Base-by-base conservation (phyloP, 2,113 vertebrate species). In the Engraulis encrasicolus region DNA sequence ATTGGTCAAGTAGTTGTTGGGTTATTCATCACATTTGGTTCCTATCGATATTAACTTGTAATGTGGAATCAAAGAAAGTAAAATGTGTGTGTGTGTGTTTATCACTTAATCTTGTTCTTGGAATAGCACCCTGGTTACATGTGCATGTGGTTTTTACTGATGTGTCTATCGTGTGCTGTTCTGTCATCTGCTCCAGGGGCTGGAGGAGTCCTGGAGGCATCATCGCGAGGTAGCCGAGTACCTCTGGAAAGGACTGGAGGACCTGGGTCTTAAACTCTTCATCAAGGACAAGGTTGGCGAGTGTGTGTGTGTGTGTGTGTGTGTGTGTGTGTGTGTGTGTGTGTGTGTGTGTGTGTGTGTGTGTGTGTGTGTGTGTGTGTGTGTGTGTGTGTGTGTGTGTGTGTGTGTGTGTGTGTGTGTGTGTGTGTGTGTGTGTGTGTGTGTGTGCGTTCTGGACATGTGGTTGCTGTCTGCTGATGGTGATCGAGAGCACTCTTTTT, bases 181-280 rank as follows among this genome's bases (percentile, higher is more conserved):
- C n/a, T 27, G 31, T 6, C 45, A 6, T 34, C 3, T 34, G 27
- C 14, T 31, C 12, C 84, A 99, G 98, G 97, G 98, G 37, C 93
- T 99, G 89, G 96, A 99, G 87, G 93, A 85, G 14, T 97, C 94
- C 0, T 99, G 98, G 98, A 92, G 78, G 48, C 91, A 86, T 2
- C 97, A 99, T 88, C 93, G 12, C 1, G 94, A 95, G 83, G 94
- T 92, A 81, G 92, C 95, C 0, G 18, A 87, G 0, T 95, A 94
- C 36, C 90, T 99, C 31, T 95, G 97, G 49, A 90, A 86, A 82
- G 95, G 96, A 20, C 91, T 99, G 82, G 91, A 92, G 4, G 93
- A 93, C 61, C 83, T 99, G 83, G 98, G 97, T 2, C 91, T 99
- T 0, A 93, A 97, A 90, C 96, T 98, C 40, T 99, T 99, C 0